Evolutionary conservation across 2,113 vertebrate genomes (phyloP), one percentile per base, ranked within the genome.

Genomic region (Amphiprion ocellaris): DNA sequence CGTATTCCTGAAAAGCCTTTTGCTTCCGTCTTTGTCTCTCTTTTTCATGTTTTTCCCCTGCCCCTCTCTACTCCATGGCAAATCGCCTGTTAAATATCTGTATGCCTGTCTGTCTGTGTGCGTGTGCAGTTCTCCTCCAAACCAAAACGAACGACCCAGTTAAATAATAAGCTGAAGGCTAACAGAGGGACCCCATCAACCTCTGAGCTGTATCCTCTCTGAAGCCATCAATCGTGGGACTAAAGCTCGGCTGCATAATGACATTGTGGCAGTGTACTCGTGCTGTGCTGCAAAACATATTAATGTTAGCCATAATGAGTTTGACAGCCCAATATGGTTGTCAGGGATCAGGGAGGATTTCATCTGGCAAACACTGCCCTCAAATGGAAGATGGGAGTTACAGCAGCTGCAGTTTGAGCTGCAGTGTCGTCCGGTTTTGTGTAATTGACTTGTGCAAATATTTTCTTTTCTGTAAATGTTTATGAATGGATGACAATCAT

Each of bases 161-260:
- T 92, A 91, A 89, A 92, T 91, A 89, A 80, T 89, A 90, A 91
- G 84, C 92, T 93, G 90, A 91, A 91, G 91, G 87, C 92, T 83
- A 93, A 86, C 91, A 93, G 91, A 89, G 92, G 90, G 88, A 86
- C 84, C 89, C 82, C 89, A 92, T 89, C 92, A 92, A 87, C 91
- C 87, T 84, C 84, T 83, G 86, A 86, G 88, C 89, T 86, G 81
- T 87, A 86, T 94, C 81, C 92, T 90, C 89, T 90, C 87, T 87
- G 84, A 92, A 91, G 87, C 90, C 84, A 93, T 94, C 87, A 93
- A 90, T 93, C 81, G 88, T 73, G 79, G 83, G 81, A 84, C 91
- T 85, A 86, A 88, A 88, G 90, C 87, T 90, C 69, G 84, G 83
- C 87, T 79, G 84, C 87, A 83, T 91, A 93, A 93, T 93, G 90